Conservation (phyloP, 2,888 invertebrate species). For the Apodemia duryi region DNA sequence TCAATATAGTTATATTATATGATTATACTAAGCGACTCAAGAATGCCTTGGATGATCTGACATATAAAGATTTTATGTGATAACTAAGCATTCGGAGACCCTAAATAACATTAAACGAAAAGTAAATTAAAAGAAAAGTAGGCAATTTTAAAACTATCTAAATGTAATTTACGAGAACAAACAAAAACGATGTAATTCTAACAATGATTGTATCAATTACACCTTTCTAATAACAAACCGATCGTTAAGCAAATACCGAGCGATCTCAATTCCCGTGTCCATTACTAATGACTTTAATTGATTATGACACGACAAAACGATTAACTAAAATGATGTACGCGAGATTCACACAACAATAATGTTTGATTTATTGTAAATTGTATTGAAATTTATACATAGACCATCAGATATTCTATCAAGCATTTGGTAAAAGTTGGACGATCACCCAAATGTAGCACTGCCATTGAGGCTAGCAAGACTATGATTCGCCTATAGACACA, state of each 20-base stretch:
- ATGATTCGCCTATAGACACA: too few species aligned
- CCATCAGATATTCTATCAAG: too few species aligned
- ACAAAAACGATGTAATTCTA: slow-evolving; percentile 1
- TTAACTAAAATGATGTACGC: slow-evolving; percentile 4
- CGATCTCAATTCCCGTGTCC: slow-evolving; percentile 3
- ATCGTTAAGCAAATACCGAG: slow-evolving; percentile 14
- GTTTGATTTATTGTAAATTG: background rate
- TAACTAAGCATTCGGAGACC: too few species aligned
- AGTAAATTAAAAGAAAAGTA: background rate
- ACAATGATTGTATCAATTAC: slow-evolving; percentile 10
- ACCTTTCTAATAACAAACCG: slow-evolving; percentile 11
- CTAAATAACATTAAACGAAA: background rate
- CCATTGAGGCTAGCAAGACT: too few species aligned
- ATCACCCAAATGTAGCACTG: too few species aligned
- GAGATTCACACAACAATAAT: background rate
- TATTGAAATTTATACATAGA: too few species aligned
- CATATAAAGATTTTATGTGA: too few species aligned
- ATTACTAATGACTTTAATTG: slow-evolving; percentile 14
- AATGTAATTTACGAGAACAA: background rate
- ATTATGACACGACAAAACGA: slow-evolving; percentile 9
- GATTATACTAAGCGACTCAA: too few species aligned
- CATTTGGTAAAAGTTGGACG: too few species aligned
- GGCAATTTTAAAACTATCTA: background rate
- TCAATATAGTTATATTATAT: too few species aligned
- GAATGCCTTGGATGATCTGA: too few species aligned